Conservation (phyloP, 2,113 vertebrate genomes). For the Nestor notabilis region DNA sequence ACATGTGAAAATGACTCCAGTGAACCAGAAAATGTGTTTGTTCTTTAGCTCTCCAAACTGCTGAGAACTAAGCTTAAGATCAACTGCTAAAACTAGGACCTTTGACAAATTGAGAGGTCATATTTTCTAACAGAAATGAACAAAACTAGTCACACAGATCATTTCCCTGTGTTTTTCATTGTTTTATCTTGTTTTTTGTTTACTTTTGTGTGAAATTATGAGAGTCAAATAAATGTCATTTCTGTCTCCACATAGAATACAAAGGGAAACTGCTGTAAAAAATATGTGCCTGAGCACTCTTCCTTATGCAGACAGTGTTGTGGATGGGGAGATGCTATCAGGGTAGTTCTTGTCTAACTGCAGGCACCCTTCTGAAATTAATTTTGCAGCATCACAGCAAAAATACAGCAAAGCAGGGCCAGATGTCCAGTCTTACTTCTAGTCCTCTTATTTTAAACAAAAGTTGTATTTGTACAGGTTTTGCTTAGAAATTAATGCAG, state of each 20-base stretch:
- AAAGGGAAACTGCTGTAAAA: slow-evolving; percentile 50
- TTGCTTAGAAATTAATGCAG: slow-evolving; percentile 70
- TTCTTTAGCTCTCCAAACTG: slow-evolving; percentile 80
- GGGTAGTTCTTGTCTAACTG: slow-evolving; percentile 1
- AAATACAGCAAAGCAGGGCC: neutral
- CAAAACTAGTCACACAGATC: slow-evolving; percentile 64
- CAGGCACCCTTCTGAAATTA: slow-evolving; percentile 9
- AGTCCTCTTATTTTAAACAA: neutral
- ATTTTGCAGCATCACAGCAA: slow-evolving; percentile 15
- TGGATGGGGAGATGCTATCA: neutral
- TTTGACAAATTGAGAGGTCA: slow-evolving; percentile 78
- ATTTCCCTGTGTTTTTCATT: slow-evolving; percentile 67
- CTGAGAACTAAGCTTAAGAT: slow-evolving; percentile 80
- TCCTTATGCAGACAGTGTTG: neutral
- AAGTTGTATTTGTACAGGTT: slow-evolving; percentile 63
- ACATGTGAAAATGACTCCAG: slow-evolving; percentile 83
- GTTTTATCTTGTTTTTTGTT: slow-evolving; percentile 69
- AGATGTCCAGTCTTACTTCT: neutral
- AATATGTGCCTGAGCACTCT: slow-evolving; percentile 15
- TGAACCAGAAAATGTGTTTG: slow-evolving; percentile 86
- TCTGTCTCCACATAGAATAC: slow-evolving; percentile 14
- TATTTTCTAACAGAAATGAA: slow-evolving; percentile 75
- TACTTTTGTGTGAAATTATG: slow-evolving; percentile 65
- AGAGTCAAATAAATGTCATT: slow-evolving; percentile 51
- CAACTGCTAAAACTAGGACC: slow-evolving; percentile 76